Evolutionary conservation across 1,140 invertebrate species (phyloP), one percentile per base, ranked within the genome.

Genomic region (Drosophila bocki): DNA sequence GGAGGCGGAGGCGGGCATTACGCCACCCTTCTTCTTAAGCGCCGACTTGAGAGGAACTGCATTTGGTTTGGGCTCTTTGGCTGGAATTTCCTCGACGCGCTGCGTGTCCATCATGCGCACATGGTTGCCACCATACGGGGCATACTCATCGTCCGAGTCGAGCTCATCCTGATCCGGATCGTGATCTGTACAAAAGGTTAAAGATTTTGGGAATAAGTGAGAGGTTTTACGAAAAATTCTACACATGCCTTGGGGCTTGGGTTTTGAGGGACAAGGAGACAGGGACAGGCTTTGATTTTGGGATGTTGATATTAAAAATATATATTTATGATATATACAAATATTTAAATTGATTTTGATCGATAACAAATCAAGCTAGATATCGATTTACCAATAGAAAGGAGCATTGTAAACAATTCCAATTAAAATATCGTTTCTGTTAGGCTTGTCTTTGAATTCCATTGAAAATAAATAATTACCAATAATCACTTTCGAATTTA

Each of bases 21-120:
- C 53, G 33, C 93, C 94, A 90, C 94, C 94, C 82, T 96, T 96
- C 92, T 98, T 98, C 94, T 98, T 98, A 44, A 98, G 94, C n/a
- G 97, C 97, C 26, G 97, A 98, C 92, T 98, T 98, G 50, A 98
- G 94, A 63, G 97, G 97, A 93, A 97, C 95, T 63, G 97, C 97
- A 94, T 98, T 96, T 91, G 97, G 96, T 86, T 96, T 95, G 17
- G 96, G 97, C 93, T 97, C 97, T 93, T 97, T 97, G 60, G 97
- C 97, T 61, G 97, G 97, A 65, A 98, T 97, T 93, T 98, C 97
- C 92, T 98, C 97, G 39, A 98, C 95, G 56, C 96, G 94, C 17
- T 95, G 95, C 37, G 96, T 97, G 91, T 98, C 97, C 80, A 97
- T 96, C 64, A 91, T 83, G 94, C 84, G 84, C 29, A 92, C 96